A percentile compares a stretch with the other conserved stretches of the same genome.
Conservation (phyloP, 2,888 invertebrate genomes). For the Incurvaria masculella region DNA sequence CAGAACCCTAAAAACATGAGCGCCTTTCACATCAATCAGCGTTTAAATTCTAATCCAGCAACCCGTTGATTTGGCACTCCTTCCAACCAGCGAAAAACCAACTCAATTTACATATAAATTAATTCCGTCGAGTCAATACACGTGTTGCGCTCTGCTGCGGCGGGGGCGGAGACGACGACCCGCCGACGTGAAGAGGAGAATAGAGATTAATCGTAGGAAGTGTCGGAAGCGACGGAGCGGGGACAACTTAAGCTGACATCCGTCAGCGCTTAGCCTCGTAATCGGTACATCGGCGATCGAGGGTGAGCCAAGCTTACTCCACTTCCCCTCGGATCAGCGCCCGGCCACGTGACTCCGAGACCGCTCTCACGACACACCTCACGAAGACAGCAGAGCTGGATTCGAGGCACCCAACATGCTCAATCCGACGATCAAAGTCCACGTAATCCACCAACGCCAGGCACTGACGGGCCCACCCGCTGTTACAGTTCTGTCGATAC, state of each 20-base stretch:
- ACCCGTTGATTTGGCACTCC: neutral
- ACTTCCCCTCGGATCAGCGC: conserved; percentile 38
- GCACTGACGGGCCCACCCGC: neutral
- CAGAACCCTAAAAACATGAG: too few relatives aligned
- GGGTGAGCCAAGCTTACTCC: conserved; percentile 52
- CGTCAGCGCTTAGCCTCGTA: conserved; percentile 49
- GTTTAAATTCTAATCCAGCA: neutral
- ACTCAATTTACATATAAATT: conserved; percentile 50
- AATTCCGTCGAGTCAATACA: conserved; percentile 51
- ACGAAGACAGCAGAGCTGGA: neutral
- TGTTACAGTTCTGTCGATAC: neutral
- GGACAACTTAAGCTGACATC: conserved; percentile 54
- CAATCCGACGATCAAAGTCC: neutral
- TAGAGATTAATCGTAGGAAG: conserved; percentile 50
- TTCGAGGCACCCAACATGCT: neutral
- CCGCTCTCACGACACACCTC: neutral
- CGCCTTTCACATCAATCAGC: too few relatives aligned
- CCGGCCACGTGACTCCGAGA: conserved; percentile 22
- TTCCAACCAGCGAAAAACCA: too few relatives aligned
- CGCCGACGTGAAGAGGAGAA: too few relatives aligned
- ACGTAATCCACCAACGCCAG: neutral
- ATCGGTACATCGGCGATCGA: conserved; percentile 52
- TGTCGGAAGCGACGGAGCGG: conserved; percentile 32
- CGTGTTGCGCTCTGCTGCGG: conserved; percentile 43
- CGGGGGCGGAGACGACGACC: too few relatives aligned